Evolutionary conservation across 2,888 invertebrate species (phyloP).

Genomic region (Dysmachus trigonus): DNA sequence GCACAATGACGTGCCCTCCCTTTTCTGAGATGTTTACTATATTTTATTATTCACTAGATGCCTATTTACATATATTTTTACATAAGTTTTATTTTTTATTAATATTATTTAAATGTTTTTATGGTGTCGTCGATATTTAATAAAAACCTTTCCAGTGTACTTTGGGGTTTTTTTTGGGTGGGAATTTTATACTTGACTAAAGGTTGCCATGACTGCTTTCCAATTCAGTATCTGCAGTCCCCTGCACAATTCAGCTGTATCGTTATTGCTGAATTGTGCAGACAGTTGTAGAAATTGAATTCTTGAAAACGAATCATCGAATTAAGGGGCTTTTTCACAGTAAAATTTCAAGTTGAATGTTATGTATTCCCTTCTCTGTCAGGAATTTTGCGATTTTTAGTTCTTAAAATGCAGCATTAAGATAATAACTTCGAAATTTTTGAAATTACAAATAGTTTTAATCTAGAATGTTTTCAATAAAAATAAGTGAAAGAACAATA

Average conservation of each 20-base stretch:
- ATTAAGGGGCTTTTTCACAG: too few relatives aligned
- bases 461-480: too few relatives aligned
- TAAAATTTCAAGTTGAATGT: too few relatives aligned
- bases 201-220: too few relatives aligned
- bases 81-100: slow-evolving; percentile 2
- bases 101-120: slow-evolving; percentile 10
- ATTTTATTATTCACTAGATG: background rate
- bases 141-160: background rate
- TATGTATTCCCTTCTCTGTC: too few relatives aligned
- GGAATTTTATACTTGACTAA: background rate
- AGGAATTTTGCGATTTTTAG: too few relatives aligned
- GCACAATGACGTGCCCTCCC: background rate
- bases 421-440: background rate
- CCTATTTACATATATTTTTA: background rate
- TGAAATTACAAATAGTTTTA: background rate
- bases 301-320: too few relatives aligned
- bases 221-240: too few relatives aligned
- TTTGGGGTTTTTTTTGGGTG: background rate
- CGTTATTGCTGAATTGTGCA: too few relatives aligned
- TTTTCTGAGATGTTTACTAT: background rate
- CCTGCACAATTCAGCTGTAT: too few relatives aligned
- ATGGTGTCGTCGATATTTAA: slow-evolving; percentile 17
- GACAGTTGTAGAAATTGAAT: too few relatives aligned
- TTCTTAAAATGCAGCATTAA: background rate
- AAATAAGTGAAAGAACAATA: background rate